These are phyloP conservation scores for Oligia fasciuncula DNA, from an alignment of 2,888 invertebrate species.

Conservation along the genomic window DNA sequence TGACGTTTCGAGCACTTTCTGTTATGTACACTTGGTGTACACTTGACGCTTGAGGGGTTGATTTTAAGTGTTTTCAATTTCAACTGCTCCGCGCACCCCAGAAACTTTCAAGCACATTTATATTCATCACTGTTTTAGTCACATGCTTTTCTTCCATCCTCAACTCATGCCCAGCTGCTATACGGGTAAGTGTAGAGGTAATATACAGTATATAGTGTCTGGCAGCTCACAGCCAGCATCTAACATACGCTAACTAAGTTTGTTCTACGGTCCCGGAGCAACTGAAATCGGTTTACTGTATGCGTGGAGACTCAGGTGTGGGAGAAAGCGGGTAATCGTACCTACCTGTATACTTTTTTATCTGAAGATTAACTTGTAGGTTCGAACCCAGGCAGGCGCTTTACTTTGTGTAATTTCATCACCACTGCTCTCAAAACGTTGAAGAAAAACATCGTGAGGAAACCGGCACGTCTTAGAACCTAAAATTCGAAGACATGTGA, in stretches of 20 bases:
- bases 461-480: background rate
- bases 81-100: background rate
- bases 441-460: background rate
- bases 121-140: background rate
- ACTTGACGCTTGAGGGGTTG: no score
- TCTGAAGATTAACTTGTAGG: background rate
- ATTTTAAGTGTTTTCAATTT: no score
- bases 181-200: conserved; percentile 6
- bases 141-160: background rate
- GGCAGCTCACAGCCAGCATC: conserved; percentile 61
- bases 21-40: no score
- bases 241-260: conserved; percentile 81
- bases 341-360: background rate
- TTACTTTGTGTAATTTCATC: background rate
- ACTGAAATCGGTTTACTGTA: conserved; percentile 80
- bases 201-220: conserved; percentile 43
- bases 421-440: background rate
- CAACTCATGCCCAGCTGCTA: background rate
- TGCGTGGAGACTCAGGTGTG: conserved; percentile 47
- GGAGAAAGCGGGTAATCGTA: conserved; percentile 2
- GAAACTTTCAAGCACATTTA: background rate
- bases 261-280: conserved; percentile 72
- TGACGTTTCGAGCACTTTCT: no score
- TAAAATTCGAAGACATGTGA: background rate
- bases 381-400: background rate